These are phyloP conservation scores for Drosophila hydei DNA, from an alignment of 1,140 invertebrate genomes.

Conservation along the genomic window DNA sequence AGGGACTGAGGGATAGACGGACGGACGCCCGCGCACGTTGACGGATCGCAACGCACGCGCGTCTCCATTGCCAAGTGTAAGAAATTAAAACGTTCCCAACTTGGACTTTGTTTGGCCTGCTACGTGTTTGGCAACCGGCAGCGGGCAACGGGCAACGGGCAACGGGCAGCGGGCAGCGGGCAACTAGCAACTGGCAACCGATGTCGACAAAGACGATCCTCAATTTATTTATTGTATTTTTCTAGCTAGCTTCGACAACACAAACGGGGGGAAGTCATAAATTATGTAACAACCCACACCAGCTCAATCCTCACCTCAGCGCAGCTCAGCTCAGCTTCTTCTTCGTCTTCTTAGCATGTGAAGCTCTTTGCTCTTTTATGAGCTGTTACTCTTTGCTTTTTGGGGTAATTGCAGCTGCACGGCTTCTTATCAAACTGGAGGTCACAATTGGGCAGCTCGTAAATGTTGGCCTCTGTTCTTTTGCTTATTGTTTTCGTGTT, in stretches of 20 bases:
- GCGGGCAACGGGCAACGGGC: conserved; percentile 59
- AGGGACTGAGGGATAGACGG: conserved; percentile 2
- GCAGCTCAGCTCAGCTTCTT: neutral
- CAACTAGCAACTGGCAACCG: conserved; percentile 61
- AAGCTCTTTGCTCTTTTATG: conserved; percentile 20
- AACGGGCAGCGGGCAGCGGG: conserved; percentile 61
- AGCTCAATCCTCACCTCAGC: neutral
- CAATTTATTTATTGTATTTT: conserved; percentile 81
- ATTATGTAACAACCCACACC: conserved; percentile 64
- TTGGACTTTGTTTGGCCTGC: conserved; percentile 76
- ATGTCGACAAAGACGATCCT: conserved; percentile 55
- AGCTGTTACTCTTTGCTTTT: conserved; percentile 15
- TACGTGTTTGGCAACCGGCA: conserved; percentile 77
- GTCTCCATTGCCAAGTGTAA: conserved; percentile 75
- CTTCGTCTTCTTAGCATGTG: neutral
- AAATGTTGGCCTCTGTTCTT: conserved; percentile 16
- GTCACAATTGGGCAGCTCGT: conserved; percentile 41
- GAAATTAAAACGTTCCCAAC: conserved; percentile 80
- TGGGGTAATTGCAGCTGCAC: conserved; percentile 60
- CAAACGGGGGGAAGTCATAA: conserved; percentile 74
- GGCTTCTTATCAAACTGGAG: conserved; percentile 31
- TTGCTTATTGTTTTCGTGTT: neutral
- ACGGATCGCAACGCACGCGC: conserved; percentile 77
- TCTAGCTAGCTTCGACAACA: conserved; percentile 47
- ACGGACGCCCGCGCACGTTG: conserved; percentile 74